Evolutionary conservation across 2,888 invertebrate species (phyloP).

Genomic region (Nowickia ferox): DNA sequence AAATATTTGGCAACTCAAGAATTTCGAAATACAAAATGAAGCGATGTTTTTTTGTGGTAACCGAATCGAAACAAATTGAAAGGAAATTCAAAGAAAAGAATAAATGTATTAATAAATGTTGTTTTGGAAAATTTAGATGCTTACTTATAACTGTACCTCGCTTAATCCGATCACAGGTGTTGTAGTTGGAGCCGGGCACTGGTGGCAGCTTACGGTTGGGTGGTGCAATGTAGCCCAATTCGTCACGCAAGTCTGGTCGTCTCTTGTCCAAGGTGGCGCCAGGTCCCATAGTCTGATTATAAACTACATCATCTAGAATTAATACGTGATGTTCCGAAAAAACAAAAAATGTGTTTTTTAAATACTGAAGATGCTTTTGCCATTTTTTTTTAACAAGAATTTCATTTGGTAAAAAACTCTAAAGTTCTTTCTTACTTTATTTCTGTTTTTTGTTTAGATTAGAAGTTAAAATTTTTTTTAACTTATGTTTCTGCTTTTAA

Average conservation of each 20-base stretch:
- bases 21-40: conserved; percentile 47
- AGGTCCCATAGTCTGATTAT: conserved; percentile 91
- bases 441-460: conserved; percentile 77
- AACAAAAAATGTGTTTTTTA: conserved; percentile 76
- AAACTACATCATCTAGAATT: conserved; percentile 93
- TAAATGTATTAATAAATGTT: conserved; percentile 79
- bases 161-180: conserved; percentile 96
- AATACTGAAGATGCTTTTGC: conserved; percentile 84
- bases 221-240: conserved; percentile 95
- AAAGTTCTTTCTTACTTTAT: conserved; percentile 79
- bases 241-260: conserved; percentile 92
- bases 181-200: conserved; percentile 96
- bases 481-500: conserved; percentile 32
- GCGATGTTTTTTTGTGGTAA: conserved; percentile 41
- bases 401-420: conserved; percentile 41
- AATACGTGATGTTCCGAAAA: conserved; percentile 82
- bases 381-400: conserved; percentile 64
- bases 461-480: conserved; percentile 70
- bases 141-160: conserved; percentile 96
- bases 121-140: conserved; percentile 84
- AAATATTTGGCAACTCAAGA: conserved; percentile 54
- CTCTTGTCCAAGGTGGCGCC: conserved; percentile 92
- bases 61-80: conserved; percentile 40
- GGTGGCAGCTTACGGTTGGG: conserved; percentile 96
- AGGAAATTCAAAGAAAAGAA: conserved; percentile 51